These are phyloP conservation scores for Toxotes lorentzi DNA, from an alignment of 2,797 vertebrate genomes.

Conservation along the genomic window DNA sequence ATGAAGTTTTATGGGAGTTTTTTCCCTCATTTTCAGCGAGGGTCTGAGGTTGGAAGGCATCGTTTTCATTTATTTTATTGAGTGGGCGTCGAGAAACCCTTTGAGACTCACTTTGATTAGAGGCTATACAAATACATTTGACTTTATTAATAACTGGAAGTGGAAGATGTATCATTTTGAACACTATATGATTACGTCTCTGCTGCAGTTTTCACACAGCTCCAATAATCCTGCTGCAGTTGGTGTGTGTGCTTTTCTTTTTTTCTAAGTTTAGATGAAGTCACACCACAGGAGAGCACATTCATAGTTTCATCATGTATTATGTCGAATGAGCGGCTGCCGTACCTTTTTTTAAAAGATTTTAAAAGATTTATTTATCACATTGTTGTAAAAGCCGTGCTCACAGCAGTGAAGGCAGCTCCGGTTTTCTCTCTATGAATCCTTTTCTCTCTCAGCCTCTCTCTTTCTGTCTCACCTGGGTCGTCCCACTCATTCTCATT, in stretches of 20 bases:
- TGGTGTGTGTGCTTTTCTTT: not conserved
- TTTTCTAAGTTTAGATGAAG: not conserved
- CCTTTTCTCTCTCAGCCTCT: constrained; percentile 23
- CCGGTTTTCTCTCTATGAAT: constrained; percentile 7
- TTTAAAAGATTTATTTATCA: constrained; percentile 30
- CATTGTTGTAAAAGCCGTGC: not conserved
- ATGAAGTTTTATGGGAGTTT: constrained; percentile 17
- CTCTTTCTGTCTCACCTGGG: constrained; percentile 64
- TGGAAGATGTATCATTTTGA: constrained; percentile 27
- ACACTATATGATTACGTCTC: constrained; percentile 21
- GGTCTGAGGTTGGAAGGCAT: constrained; percentile 22
- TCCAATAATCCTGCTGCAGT: constrained; percentile 20
- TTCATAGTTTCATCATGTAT: not conserved
- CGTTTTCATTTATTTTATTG: constrained; percentile 23
- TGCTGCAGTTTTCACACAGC: constrained; percentile 1
- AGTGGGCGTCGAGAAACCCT: constrained; percentile 23
- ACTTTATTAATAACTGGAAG: constrained; percentile 53
- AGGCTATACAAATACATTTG: constrained; percentile 43
- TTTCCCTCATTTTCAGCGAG: not conserved
- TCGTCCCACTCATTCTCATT: constrained; percentile 61
- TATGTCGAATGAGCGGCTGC: constrained; percentile 15
- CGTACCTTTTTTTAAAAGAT: constrained; percentile 1
- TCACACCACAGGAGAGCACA: not conserved
- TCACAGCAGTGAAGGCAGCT: not conserved
- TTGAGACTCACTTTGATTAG: constrained; percentile 37